Evolutionary conservation across 2,797 vertebrate species (phyloP).

Genomic region (Macropodus opercularis): DNA sequence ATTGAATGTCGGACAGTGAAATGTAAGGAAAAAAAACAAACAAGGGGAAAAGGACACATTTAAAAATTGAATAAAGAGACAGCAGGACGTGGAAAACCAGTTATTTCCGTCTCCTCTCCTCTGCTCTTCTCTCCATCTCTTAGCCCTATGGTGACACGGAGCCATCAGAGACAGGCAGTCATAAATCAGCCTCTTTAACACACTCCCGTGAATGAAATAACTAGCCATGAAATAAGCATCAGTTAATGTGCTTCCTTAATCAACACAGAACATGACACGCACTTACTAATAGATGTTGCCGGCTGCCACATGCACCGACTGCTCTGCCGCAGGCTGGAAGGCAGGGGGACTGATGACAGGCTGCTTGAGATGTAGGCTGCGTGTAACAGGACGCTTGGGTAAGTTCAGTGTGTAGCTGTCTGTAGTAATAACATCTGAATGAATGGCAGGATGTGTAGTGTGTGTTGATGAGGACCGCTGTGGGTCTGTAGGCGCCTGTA

Average conservation of each 20-base stretch:
- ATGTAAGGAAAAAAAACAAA: conserved; percentile 4
- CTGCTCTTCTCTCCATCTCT: neutral
- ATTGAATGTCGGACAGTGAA: conserved; percentile 16
- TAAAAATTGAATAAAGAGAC: neutral
- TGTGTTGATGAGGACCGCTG: neutral
- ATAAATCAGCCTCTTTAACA: conserved; percentile 53
- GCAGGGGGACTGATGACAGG: conserved; percentile 7
- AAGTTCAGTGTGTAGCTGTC: neutral
- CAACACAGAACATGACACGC: conserved; percentile 36
- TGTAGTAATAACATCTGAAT: neutral
- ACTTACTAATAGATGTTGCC: conserved; percentile 7
- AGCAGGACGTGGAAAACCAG: neutral
- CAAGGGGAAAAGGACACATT: neutral
- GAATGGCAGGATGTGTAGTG: no score
- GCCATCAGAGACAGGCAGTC: conserved; percentile 24
- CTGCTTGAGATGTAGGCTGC: neutral
- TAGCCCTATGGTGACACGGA: conserved; percentile 14
- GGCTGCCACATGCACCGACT: neutral
- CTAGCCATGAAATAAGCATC: conserved; percentile 48
- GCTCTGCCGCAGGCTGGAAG: neutral
- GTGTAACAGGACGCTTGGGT: neutral
- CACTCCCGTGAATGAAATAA: conserved; percentile 43
- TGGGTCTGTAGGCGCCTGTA: no score
- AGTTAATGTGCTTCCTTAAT: conserved; percentile 40
- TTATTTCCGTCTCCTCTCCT: neutral